These are phyloP conservation scores for Sebastiscus albofasciatus DNA, from an alignment of 2,797 vertebrate genomes.

Conservation along the genomic window DNA sequence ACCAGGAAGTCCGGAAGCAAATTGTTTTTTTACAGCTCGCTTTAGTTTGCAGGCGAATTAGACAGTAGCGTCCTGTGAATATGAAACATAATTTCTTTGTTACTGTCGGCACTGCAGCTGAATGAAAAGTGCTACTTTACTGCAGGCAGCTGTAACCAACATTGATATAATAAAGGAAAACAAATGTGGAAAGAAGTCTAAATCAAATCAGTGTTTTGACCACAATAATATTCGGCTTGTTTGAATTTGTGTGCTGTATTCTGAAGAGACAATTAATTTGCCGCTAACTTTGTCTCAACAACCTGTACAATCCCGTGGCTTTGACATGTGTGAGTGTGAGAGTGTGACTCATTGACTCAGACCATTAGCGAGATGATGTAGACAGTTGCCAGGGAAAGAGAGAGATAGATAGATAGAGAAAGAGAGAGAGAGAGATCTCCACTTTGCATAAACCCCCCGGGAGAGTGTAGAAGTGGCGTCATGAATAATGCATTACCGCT, in stretches of 20 bases:
- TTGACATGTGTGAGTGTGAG: slow-evolving; percentile 39
- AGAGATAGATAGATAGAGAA: slow-evolving; percentile 19
- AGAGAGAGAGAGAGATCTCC: slow-evolving; percentile 35
- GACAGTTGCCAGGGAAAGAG: slow-evolving; percentile 55
- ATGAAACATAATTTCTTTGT: slow-evolving; percentile 32
- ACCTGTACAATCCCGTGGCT: slow-evolving; percentile 41
- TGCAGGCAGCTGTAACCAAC: neutral
- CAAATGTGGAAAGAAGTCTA: slow-evolving; percentile 20
- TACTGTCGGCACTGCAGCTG: neutral
- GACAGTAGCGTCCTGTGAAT: slow-evolving; percentile 11
- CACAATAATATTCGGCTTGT: slow-evolving; percentile 14
- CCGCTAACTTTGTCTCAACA: slow-evolving; percentile 47
- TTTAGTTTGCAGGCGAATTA: slow-evolving; percentile 37
- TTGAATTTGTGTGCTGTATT: neutral
- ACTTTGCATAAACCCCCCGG: slow-evolving; percentile 66
- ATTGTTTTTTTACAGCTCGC: slow-evolving; percentile 37
- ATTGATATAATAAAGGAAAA: slow-evolving; percentile 14
- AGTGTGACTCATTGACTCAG: slow-evolving; percentile 65
- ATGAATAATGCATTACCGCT: slow-evolving; percentile 75
- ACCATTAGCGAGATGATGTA: slow-evolving; percentile 71
- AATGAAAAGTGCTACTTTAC: slow-evolving; percentile 20
- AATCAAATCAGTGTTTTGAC: slow-evolving; percentile 38
- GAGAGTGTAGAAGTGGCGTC: slow-evolving; percentile 60
- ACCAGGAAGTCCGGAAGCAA: slow-evolving; percentile 18
- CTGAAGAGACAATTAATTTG: slow-evolving; percentile 40